Conservation (phyloP, 2,113 vertebrate species). For the Burhinus oedicnemus region DNA sequence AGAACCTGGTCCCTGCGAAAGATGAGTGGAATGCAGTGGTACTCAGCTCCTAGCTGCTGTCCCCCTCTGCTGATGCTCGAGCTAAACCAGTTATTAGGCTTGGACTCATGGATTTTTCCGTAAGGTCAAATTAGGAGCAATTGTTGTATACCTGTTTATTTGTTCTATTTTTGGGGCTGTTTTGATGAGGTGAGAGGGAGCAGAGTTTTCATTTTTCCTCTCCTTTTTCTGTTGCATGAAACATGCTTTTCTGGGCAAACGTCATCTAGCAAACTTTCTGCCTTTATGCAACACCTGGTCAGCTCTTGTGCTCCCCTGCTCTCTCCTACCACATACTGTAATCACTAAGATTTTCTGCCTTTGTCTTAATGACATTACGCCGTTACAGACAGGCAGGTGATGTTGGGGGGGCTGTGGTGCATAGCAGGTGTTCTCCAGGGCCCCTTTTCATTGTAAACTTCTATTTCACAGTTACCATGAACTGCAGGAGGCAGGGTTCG, state of each 20-base stretch:
- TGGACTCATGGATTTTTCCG: neutral
- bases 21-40: accelerated
- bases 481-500: neutral
- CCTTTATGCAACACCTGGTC: neutral
- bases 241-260: neutral
- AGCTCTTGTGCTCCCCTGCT: neutral
- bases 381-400: neutral
- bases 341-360: neutral
- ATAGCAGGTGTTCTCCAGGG: neutral
- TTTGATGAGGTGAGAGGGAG: neutral
- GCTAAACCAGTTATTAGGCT: neutral
- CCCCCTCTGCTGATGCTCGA: neutral
- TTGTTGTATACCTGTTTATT: neutral
- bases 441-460: neutral
- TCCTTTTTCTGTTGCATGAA: neutral
- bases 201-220: neutral
- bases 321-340: accelerated
- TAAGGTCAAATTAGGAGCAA: neutral
- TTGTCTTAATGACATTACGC: neutral
- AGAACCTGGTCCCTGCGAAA: neutral
- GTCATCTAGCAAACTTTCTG: neutral
- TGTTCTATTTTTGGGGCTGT: neutral
- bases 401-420: neutral
- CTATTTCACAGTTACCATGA: neutral
- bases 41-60: neutral